These are phyloP conservation scores for Darevskia nairensis DNA, from an alignment of 2,797 vertebrate species.

Conservation along the genomic window DNA sequence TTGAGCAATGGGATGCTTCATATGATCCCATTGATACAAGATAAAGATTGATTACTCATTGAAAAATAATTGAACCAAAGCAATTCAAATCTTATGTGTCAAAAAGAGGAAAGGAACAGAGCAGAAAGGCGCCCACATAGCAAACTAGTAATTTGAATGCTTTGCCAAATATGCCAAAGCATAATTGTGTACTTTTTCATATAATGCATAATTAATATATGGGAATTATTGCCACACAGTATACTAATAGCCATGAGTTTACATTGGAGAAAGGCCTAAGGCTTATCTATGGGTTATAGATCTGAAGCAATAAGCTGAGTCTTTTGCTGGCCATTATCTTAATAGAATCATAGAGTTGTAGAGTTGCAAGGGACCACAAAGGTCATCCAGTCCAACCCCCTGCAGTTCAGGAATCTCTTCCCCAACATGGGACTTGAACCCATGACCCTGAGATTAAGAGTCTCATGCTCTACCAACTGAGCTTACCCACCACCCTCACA, in stretches of 20 bases:
- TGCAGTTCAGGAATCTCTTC: no score
- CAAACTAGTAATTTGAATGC: not conserved
- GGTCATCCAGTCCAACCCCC: no score
- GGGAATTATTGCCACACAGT: not conserved
- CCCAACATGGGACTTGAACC: no score
- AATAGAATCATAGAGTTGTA: no score
- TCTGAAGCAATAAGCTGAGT: not conserved
- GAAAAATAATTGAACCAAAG: not conserved
- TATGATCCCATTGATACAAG: slow-evolving; percentile 7
- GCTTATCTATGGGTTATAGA: not conserved
- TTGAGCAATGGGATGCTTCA: slow-evolving; percentile 34
- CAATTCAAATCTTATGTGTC: not conserved
- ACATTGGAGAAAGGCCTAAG: not conserved
- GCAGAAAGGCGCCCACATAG: not conserved
- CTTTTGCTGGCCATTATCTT: not conserved
- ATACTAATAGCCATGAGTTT: not conserved
- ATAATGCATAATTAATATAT: not conserved
- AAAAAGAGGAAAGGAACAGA: not conserved
- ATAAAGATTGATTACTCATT: slow-evolving; percentile 5
- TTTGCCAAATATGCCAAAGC: not conserved
- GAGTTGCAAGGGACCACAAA: no score
- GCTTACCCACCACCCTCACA: not conserved
- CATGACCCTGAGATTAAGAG: no score
- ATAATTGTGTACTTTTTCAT: not conserved
- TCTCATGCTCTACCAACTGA: no score